Base-by-base conservation (phyloP, 2,113 vertebrate genomes). In the Oryzias melastigma region DNA sequence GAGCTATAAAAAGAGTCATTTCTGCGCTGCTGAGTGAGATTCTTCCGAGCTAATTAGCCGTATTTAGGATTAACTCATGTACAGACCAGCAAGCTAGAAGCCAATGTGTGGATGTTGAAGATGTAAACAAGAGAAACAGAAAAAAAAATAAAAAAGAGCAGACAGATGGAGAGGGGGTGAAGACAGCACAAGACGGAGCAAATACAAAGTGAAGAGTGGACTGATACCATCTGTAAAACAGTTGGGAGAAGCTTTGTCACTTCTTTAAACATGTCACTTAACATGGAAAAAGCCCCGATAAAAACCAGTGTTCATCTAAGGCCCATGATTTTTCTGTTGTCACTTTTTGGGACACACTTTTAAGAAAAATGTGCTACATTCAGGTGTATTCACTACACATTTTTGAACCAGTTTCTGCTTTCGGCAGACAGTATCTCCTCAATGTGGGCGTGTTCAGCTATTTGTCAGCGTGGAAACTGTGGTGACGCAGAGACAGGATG, bases 131-230 rank as follows among this genome's bases (percentile, higher is more conserved):
- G 46, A 57, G n/a, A 60, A 52, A 18, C 59, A 52, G 35, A 56
- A 42, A 75, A 68, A 72, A 75, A 75, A 58, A 22, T 73, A 68
- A 72, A 73, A 75, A 58, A 61, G 47, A 35, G 48, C 40, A 82
- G 73, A 53, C 86, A 86, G 86, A 90, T 81, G 82, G 85, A 75
- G 83, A 87, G 80, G 82, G 85, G 86, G 85, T 84, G 86, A 88
- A 83, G 71, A 69, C 43, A 40, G 73, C 52, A 51, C 61, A 71
- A 71, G 70, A 75, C 56, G 61, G 67, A 84, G 62, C 68, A 70
- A 68, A 68, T 53, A 68, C 57, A 69, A 82, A 79, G 64, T 68
- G 72, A 69, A 83, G 53, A 71, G 67, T 69, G 77, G 84, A 87
- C 82, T 60, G 73, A 27, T 17, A 84, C 86, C 83, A 88, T 89